phyloP scores from a whole-genome alignment of 2,113 vertebrate genomes.

The Tympanuchus pallidicinctus region DNA sequence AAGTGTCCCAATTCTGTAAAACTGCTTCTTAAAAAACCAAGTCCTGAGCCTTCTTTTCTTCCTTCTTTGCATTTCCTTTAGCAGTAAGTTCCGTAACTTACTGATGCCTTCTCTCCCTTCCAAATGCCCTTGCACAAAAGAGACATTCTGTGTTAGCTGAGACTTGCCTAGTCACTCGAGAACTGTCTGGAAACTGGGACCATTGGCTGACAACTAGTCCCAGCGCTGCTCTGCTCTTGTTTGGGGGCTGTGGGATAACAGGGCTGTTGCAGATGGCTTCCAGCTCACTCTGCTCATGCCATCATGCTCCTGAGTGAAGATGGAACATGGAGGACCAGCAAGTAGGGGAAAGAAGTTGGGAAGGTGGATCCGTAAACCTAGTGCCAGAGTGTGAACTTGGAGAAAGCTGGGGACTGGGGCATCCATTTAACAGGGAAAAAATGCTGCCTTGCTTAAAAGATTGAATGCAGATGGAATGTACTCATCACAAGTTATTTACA shows the following conservation, averaged over 20 bases:
- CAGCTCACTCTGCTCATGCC: not conserved
- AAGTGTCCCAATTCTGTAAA: not conserved
- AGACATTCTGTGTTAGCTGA: not conserved
- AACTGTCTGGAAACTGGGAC: not conserved
- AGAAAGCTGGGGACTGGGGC: not conserved
- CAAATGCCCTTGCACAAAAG: not conserved
- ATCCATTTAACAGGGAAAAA: not conserved
- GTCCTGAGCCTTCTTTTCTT: not conserved
- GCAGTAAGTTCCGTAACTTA: not conserved
- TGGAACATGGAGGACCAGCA: not conserved
- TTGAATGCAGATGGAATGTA: not conserved
- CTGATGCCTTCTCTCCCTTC: not conserved
- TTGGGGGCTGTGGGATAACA: not conserved
- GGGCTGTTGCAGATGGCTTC: not conserved
- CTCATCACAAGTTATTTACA: not conserved
- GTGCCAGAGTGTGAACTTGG: accelerated
- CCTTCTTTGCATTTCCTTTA: not conserved
- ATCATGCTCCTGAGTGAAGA: not conserved
- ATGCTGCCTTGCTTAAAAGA: not conserved
- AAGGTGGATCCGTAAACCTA: not conserved
- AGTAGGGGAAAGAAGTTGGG: not conserved
- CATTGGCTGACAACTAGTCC: not conserved
- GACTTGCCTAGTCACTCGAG: not conserved
- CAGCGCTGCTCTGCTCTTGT: accelerated
- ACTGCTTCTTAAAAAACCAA: not conserved